A percentile compares a stretch with the other conserved stretches of the same genome.
Conservation (phyloP, 2,113 vertebrate genomes). For the Climacteris rufus region DNA sequence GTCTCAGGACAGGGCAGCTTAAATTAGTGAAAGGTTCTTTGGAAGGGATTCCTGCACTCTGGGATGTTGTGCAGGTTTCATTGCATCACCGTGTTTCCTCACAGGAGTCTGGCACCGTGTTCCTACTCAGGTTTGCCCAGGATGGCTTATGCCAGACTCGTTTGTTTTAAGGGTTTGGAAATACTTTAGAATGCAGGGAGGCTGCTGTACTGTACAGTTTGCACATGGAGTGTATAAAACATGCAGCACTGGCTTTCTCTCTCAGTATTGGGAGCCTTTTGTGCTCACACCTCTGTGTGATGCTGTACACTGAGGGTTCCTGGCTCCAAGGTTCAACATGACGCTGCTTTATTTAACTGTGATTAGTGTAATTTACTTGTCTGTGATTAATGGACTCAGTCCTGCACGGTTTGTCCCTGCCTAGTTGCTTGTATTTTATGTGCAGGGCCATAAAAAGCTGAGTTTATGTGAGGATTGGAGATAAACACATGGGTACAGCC, state of each 20-base stretch:
- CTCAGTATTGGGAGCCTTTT: not conserved
- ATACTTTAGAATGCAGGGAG: fast-evolving
- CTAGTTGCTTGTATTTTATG: not conserved
- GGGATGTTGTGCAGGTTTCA: not conserved
- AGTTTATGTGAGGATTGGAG: not conserved
- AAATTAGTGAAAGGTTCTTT: not conserved
- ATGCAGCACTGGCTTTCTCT: not conserved
- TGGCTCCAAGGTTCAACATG: not conserved
- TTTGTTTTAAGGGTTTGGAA: not conserved
- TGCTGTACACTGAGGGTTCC: not conserved
- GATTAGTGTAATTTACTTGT: not conserved
- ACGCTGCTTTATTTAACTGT: not conserved
- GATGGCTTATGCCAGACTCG: not conserved
- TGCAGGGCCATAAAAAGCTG: not conserved
- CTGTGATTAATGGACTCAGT: not conserved
- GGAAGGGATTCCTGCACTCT: not conserved
- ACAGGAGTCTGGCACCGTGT: fast-evolving
- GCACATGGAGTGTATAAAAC: fast-evolving
- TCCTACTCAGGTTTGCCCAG: not conserved
- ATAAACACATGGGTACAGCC: not conserved
- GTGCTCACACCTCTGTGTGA: not conserved
- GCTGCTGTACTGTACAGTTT: not conserved
- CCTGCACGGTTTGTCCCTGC: not conserved
- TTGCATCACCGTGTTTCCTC: not conserved
- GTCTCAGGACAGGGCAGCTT: not conserved